A percentile compares a stretch with the other conserved stretches of the same genome.
Conservation (phyloP, 2,888 invertebrate species). For the Caenorhabditis sp. region DNA sequence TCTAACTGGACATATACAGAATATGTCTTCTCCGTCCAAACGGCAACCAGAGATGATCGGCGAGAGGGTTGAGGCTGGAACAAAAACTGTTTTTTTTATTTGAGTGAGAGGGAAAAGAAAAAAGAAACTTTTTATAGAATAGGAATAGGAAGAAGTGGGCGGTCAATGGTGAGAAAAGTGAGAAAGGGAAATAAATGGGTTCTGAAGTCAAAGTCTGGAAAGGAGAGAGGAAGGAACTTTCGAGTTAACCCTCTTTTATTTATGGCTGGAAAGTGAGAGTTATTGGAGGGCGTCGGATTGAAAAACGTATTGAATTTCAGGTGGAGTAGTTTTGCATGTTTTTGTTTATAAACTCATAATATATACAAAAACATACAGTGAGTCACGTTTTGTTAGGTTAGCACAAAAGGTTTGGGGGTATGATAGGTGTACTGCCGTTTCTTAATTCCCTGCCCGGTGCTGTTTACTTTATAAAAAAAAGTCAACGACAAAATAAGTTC, state of each 20-base stretch:
- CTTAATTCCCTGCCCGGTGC: constrained; percentile 4
- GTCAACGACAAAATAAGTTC: constrained; percentile 5
- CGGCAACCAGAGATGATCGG: constrained; percentile 67
- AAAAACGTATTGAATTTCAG: too few relatives aligned
- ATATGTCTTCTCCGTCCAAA: constrained; percentile 61
- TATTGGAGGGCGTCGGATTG: too few relatives aligned
- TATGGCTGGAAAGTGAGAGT: too few relatives aligned
- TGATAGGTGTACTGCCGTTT: constrained; percentile 11
- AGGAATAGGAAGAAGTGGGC: too few relatives aligned
- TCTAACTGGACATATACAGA: constrained; percentile 62
- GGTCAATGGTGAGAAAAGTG: too few relatives aligned
- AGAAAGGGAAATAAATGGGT: constrained; percentile 7
- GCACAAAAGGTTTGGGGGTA: too few relatives aligned
- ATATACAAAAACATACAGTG: too few relatives aligned
- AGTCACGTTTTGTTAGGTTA: too few relatives aligned
- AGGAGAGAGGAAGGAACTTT: not conserved
- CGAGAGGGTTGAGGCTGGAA: constrained; percentile 61
- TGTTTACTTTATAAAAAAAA: constrained; percentile 32
- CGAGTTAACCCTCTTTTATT: too few relatives aligned
- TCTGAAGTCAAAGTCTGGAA: not conserved
- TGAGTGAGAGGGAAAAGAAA: constrained; percentile 1
- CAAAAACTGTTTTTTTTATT: constrained; percentile 19
- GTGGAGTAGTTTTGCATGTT: too few relatives aligned
- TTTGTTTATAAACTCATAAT: too few relatives aligned
- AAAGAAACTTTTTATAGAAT: too few relatives aligned